Base-by-base conservation (phyloP, 2,113 vertebrate species). In the Vimba vimba region DNA sequence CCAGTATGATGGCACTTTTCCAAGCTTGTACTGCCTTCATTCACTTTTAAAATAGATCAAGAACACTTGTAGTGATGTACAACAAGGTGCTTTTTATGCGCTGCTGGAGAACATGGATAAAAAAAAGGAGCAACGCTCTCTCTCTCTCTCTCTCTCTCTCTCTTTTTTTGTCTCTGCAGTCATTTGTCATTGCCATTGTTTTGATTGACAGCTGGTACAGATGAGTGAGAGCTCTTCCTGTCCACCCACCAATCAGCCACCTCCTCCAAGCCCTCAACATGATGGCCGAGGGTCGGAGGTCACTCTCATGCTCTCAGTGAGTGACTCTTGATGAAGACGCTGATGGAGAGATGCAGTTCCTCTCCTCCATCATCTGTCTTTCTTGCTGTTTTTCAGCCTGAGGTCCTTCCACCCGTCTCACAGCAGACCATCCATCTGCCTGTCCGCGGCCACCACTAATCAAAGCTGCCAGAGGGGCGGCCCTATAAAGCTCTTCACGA, bases 281-380 rank as follows among this genome's bases (percentile, higher is more conserved):
- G 83, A 92, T 82, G 85, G 77, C 88, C 3, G 19, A 79, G 52
- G 90, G 90, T 89, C 90, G 87, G 64, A 89, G 90, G 93, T 92
- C 62, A 30, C 47, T 55, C 82, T 73, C 79, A 82, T 87, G 86
- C 87, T 87, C 87, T 82, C 84, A 57, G 81, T 82, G 86, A 85
- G 82, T 84, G 55, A 33, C 64, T 85, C 79, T 84, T 88, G 85
- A 89, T 87, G 78, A 85, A 88, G 78, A 82, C 57, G 27, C 57
- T 85, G 85, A 88, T 78, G 71, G 81, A 84, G 85, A 73, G 66
- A 83, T 71, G 81, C 66, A 39, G 30, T 80, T 60, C 57, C 59
- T 80, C 68, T 59, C n/a, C 45, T 79, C 66, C 30, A 79, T 79
- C 75, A 78, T 71, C 55, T 55, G 64, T 43, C 60, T 81, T 80